Evolutionary conservation across 2,888 invertebrate species (phyloP).

Genomic region (Pseudococcus viburni): DNA sequence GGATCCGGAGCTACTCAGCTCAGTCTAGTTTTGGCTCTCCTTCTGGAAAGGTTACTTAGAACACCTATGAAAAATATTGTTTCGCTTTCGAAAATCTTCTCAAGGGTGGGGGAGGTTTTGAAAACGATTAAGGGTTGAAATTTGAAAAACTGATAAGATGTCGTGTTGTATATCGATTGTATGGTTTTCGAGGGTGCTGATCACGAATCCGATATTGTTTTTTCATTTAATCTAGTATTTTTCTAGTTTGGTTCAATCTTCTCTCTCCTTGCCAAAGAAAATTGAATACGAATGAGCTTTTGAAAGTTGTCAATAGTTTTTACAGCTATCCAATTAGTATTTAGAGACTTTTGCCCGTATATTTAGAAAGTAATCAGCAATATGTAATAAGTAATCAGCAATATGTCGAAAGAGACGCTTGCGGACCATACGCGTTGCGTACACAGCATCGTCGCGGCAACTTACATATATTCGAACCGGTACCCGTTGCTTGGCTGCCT

Average conservation of each 20-base stretch:
- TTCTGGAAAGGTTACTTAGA: too few relatives aligned
- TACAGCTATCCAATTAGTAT: too few relatives aligned
- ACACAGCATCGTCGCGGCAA: background rate
- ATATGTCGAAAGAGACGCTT: background rate
- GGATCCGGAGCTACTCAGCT: too few relatives aligned
- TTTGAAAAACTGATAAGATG: background rate
- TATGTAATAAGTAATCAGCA: background rate
- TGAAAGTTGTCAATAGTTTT: too few relatives aligned
- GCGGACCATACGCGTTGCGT: background rate
- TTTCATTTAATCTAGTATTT: background rate
- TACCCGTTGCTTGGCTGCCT: background rate
- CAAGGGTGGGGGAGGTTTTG: background rate
- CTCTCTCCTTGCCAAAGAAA: background rate
- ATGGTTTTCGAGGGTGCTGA: background rate
- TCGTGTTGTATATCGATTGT: slow-evolving; percentile 1
- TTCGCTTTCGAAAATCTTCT: background rate
- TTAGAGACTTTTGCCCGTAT: background rate
- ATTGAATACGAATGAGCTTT: too few relatives aligned
- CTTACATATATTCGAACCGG: background rate
- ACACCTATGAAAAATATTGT: too few relatives aligned
- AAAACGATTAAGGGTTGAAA: background rate
- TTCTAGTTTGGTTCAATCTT: background rate
- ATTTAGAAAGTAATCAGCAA: background rate
- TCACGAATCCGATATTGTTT: background rate
- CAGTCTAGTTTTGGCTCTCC: too few relatives aligned